These are phyloP conservation scores for Aphodius sticticus DNA, from an alignment of 2,888 invertebrate genomes.

Conservation along the genomic window DNA sequence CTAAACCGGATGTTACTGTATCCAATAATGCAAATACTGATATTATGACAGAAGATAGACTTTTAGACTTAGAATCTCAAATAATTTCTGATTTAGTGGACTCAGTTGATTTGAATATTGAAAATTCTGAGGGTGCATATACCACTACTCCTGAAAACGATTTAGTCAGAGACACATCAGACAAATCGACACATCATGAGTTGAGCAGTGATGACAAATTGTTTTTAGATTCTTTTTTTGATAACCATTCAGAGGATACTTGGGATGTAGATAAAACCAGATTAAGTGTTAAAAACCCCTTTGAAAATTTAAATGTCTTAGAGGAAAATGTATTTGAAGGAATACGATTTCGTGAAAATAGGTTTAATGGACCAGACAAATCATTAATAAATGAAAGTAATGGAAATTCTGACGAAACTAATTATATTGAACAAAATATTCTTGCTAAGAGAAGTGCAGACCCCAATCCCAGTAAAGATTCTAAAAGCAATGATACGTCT, in stretches of 20 bases:
- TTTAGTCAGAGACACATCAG: not conserved
- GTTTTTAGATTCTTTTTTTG: not conserved
- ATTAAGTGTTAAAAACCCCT: not conserved
- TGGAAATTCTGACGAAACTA: slow-evolving; percentile 30
- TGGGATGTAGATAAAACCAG: not conserved
- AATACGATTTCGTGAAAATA: not conserved
- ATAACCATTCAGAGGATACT: not conserved
- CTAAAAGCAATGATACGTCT: not conserved
- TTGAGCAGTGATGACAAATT: slow-evolving; percentile 4
- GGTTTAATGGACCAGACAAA: not conserved
- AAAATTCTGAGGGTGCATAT: not conserved
- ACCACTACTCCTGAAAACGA: not conserved
- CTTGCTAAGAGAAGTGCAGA: not conserved
- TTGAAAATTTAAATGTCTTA: not conserved
- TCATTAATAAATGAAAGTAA: slow-evolving; percentile 20
- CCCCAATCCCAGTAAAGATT: not conserved
- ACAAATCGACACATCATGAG: not conserved
- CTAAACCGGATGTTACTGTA: slow-evolving; percentile 13
- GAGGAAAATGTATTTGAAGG: not conserved
- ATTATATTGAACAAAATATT: slow-evolving; percentile 27
- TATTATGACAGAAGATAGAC: slow-evolving; percentile 43
- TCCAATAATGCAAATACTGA: slow-evolving; percentile 50
- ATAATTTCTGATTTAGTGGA: slow-evolving; percentile 45
- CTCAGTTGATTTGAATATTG: not conserved
- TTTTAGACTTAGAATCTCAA: slow-evolving; percentile 55